A percentile compares a stretch with the other conserved stretches of the same genome.
Conservation (phyloP, 2,113 vertebrate genomes). For the Struthidea cinerea region DNA sequence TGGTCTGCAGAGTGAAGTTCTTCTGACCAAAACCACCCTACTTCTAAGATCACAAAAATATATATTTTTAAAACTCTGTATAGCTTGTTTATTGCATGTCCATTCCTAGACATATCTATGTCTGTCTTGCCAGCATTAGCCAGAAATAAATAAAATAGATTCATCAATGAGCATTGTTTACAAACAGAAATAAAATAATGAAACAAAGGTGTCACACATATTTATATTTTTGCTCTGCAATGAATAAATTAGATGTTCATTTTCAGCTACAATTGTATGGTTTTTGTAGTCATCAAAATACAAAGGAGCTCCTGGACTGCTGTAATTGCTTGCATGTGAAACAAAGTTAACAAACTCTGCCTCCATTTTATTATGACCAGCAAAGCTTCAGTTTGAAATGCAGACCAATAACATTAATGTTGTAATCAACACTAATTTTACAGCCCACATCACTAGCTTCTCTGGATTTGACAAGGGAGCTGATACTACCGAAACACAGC, state of each 20-base stretch:
- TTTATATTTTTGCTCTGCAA: background rate
- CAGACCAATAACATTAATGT: background rate
- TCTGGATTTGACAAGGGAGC: background rate
- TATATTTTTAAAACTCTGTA: background rate
- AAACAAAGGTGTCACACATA: background rate
- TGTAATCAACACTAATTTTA: background rate
- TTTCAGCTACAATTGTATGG: background rate
- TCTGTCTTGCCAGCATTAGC: conserved; percentile 52
- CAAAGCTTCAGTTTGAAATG: background rate
- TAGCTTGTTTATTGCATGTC: conserved; percentile 16
- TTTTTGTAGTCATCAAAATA: background rate
- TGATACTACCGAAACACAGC: background rate
- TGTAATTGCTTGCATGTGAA: background rate
- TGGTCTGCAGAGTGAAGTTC: background rate
- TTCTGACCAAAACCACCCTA: background rate
- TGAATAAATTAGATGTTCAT: background rate
- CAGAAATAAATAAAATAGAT: conserved; percentile 51
- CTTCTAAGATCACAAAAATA: background rate
- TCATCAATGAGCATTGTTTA: background rate
- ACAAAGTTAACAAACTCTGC: background rate
- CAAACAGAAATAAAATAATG: conserved; percentile 23
- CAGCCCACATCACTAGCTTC: background rate
- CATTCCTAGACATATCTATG: conserved; percentile 49
- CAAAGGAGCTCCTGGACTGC: background rate
- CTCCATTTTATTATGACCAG: background rate